Evolutionary conservation across 2,797 vertebrate species (phyloP).

Genomic region (Morus bassanus): DNA sequence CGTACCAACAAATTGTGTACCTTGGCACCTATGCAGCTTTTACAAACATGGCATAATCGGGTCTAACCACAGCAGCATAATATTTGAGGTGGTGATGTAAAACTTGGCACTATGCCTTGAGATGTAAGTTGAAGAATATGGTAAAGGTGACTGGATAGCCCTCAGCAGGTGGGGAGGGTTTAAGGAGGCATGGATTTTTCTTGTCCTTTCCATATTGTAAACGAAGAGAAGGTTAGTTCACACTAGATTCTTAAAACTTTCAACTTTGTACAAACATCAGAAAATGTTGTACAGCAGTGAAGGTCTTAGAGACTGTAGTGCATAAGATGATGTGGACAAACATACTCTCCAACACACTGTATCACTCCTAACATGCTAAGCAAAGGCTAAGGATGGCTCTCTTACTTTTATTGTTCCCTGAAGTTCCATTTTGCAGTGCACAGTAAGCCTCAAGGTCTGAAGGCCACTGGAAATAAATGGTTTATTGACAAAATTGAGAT

Average conservation of each 20-base stretch:
- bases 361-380: neutral
- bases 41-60: neutral
- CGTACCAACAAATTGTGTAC: neutral
- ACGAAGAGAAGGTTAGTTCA: neutral
- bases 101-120: neutral
- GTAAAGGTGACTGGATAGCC: neutral
- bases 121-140: neutral
- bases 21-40: neutral
- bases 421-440: constrained; percentile 17
- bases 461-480: constrained; percentile 35
- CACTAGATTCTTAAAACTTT: neutral
- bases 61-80: neutral
- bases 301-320: neutral
- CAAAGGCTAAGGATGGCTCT: neutral
- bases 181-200: neutral
- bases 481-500: constrained; percentile 44
- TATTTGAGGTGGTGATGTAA: neutral
- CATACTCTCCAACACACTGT: neutral
- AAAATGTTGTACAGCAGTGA: neutral
- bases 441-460: constrained; percentile 20
- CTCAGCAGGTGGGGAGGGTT: neutral
- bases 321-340: neutral
- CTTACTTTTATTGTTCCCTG: neutral
- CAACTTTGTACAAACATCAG: neutral
- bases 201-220: neutral